phyloP scores from a whole-genome alignment of 2,888 invertebrate species.

The Cephus sareptanus region DNA sequence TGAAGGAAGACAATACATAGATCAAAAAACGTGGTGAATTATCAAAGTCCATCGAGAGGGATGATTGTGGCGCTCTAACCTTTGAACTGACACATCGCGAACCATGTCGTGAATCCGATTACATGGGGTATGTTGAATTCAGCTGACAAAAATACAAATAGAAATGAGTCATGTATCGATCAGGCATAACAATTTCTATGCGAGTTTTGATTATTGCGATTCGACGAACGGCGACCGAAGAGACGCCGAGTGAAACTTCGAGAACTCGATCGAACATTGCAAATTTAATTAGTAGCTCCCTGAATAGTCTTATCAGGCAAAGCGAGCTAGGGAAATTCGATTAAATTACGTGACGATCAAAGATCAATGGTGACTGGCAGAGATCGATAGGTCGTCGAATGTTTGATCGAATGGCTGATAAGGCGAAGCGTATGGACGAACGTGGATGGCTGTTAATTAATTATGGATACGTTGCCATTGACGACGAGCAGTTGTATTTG shows the following conservation, averaged over 20 bases:
- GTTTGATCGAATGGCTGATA: neutral
- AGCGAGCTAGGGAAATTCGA: neutral
- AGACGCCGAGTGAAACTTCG: neutral
- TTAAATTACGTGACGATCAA: neutral
- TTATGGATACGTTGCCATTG: neutral
- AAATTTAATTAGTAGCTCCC: neutral
- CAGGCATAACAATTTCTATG: neutral
- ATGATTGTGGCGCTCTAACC: conserved; percentile 59
- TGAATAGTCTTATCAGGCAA: neutral
- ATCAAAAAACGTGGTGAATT: neutral
- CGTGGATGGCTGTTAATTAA: neutral
- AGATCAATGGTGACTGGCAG: neutral
- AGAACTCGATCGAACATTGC: neutral
- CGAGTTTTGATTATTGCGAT: too few species aligned
- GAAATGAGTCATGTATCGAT: neutral
- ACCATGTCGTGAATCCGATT: conserved; percentile 70
- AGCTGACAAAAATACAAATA: conserved; percentile 45
- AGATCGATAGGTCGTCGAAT: neutral
- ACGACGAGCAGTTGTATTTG: neutral
- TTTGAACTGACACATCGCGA: conserved; percentile 69
- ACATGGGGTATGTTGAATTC: conserved; percentile 64
- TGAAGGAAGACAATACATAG: neutral
- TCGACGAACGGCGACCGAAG: neutral
- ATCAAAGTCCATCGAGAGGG: neutral
- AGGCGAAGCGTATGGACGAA: neutral